Evolutionary conservation across 2,888 invertebrate genomes (phyloP).

Genomic region (Seira sanloemensis): DNA sequence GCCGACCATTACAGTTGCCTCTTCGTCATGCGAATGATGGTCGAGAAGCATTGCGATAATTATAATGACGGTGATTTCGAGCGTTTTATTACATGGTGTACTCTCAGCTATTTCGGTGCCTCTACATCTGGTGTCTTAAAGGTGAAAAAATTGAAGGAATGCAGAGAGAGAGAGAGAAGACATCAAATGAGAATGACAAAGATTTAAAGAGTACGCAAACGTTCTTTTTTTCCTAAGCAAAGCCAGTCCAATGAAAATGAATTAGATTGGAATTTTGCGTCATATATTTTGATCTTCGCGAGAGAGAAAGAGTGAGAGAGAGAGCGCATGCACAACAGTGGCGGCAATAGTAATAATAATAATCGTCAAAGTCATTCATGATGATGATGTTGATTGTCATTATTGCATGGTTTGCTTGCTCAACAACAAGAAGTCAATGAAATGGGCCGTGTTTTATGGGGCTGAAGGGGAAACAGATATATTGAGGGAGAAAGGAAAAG

Average conservation of each 20-base stretch:
- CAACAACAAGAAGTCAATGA: slow-evolving; percentile 56
- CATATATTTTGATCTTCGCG: not conserved
- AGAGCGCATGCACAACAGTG: slow-evolving; percentile 34
- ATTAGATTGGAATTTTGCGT: slow-evolving; percentile 12
- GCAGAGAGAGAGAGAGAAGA: slow-evolving; percentile 32
- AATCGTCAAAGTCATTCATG: slow-evolving; percentile 30
- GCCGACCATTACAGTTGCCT: not conserved
- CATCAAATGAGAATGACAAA: slow-evolving; percentile 61
- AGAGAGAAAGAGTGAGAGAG: slow-evolving; percentile 26
- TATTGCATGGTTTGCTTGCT: slow-evolving; percentile 38
- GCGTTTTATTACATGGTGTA: slow-evolving; percentile 37
- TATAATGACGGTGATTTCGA: slow-evolving; percentile 57
- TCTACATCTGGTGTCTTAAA: not conserved
- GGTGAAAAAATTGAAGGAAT: not conserved
- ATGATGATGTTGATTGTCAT: slow-evolving; percentile 44
- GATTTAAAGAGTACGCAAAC: slow-evolving; percentile 37
- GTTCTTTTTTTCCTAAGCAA: slow-evolving; percentile 20
- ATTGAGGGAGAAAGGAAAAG: slow-evolving; percentile 4
- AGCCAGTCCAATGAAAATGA: slow-evolving; percentile 19
- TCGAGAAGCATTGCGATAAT: slow-evolving; percentile 48
- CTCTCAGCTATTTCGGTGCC: too few relatives aligned
- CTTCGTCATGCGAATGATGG: not conserved
- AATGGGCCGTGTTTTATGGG: slow-evolving; percentile 63
- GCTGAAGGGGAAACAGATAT: not conserved
- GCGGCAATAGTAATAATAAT: slow-evolving; percentile 42